These are phyloP conservation scores for Callospermophilus lateralis DNA, from an alignment of 2,113 vertebrate species.

Conservation along the genomic window DNA sequence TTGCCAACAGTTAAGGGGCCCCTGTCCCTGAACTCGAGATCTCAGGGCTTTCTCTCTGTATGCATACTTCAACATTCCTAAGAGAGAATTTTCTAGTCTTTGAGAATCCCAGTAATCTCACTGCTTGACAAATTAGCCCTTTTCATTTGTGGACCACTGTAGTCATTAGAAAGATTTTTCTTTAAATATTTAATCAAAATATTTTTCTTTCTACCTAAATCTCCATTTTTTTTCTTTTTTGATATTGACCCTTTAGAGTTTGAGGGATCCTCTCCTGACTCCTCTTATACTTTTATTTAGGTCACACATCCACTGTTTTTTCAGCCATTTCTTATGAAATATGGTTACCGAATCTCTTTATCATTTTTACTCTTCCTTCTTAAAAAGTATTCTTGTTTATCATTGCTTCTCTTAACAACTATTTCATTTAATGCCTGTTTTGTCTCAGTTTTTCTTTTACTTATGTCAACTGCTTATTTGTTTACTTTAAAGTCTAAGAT, in stretches of 20 bases:
- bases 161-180: no score
- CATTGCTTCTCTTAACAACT: background rate
- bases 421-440: background rate
- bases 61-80: no score
- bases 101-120: no score
- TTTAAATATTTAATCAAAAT: no score
- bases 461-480: background rate
- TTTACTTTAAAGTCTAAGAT: constrained; percentile 16
- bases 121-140: no score
- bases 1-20: no score
- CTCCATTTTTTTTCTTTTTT: background rate
- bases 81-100: no score
- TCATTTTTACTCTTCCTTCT: background rate
- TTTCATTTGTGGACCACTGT: no score
- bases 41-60: no score
- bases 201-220: no score
- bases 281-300: background rate
- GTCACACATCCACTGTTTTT: background rate
- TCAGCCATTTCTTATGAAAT: background rate
- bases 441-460: background rate
- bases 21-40: no score
- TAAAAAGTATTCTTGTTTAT: background rate
- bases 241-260: background rate
- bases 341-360: background rate
- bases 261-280: background rate